Conservation (phyloP, 2,888 invertebrate species). For the Lasioglossum figueresi region DNA sequence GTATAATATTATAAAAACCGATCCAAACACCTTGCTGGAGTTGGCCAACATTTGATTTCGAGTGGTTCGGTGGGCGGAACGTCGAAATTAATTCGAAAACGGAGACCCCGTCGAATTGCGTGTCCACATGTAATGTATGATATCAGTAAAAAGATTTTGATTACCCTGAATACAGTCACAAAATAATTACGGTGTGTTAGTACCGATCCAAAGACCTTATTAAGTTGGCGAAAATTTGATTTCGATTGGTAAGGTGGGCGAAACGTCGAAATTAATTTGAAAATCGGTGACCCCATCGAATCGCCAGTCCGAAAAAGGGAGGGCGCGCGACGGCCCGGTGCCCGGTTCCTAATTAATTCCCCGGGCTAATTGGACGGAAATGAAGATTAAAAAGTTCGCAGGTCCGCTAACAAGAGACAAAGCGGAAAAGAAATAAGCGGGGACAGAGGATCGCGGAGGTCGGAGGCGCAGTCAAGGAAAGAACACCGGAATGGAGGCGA, state of each 20-base stretch:
- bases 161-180: no score
- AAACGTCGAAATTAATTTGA: conserved; percentile 14
- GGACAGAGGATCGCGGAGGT: conserved; percentile 54
- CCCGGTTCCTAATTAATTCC: conserved; percentile 79
- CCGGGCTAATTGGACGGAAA: conserved; percentile 80
- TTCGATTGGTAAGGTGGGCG: background rate
- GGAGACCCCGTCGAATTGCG: background rate
- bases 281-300: conserved; percentile 6
- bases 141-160: background rate
- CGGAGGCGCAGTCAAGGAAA: conserved; percentile 38
- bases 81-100: conserved; percentile 19
- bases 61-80: background rate
- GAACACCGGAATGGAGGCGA: conserved; percentile 50
- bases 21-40: no score
- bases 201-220: background rate
- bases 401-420: conserved; percentile 75
- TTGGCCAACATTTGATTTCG: background rate
- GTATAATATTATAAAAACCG: no score
- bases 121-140: background rate
- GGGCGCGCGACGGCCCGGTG: background rate
- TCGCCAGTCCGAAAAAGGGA: background rate
- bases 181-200: background rate
- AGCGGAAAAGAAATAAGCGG: conserved; percentile 65
- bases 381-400: conserved; percentile 80
- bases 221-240: background rate